Evolutionary conservation across 2,888 invertebrate genomes (phyloP).

Genomic region (Zhengitettix transpicula): DNA sequence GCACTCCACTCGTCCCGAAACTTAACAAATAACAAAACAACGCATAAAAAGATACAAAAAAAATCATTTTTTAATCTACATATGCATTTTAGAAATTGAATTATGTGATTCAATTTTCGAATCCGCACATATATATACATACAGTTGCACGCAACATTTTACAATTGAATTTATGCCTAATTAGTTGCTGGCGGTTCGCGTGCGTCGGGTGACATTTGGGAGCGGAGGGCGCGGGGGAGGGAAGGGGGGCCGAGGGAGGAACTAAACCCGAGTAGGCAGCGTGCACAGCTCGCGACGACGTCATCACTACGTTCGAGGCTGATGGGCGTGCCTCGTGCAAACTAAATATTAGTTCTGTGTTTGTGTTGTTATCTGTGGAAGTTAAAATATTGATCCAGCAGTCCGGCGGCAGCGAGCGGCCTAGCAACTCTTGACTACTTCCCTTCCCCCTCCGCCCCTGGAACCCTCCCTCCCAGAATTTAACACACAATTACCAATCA

Average conservation of each 20-base stretch:
- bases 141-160: neutral
- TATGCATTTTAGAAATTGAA: neutral
- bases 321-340: slow-evolving; percentile 12
- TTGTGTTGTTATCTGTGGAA: slow-evolving; percentile 14
- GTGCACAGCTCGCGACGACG: neutral
- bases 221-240: neutral
- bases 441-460: slow-evolving; percentile 1
- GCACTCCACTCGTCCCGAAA: neutral
- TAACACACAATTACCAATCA: slow-evolving; percentile 14
- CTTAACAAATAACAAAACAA: neutral
- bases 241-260: too few relatives aligned
- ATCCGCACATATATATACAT: neutral
- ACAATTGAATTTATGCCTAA: neutral
- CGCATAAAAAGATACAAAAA: neutral
- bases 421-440: slow-evolving; percentile 10
- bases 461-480: slow-evolving; percentile 6
- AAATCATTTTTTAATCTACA: neutral
- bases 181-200: neutral
- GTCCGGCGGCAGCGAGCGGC: slow-evolving; percentile 2
- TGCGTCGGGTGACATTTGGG: neutral
- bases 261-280: neutral
- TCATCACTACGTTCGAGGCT: neutral
- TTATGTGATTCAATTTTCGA: neutral
- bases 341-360: slow-evolving; percentile 15
- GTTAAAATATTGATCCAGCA: slow-evolving; percentile 14